These are phyloP conservation scores for Discoglossus pictus DNA, from an alignment of 2,797 vertebrate species.

Conservation along the genomic window DNA sequence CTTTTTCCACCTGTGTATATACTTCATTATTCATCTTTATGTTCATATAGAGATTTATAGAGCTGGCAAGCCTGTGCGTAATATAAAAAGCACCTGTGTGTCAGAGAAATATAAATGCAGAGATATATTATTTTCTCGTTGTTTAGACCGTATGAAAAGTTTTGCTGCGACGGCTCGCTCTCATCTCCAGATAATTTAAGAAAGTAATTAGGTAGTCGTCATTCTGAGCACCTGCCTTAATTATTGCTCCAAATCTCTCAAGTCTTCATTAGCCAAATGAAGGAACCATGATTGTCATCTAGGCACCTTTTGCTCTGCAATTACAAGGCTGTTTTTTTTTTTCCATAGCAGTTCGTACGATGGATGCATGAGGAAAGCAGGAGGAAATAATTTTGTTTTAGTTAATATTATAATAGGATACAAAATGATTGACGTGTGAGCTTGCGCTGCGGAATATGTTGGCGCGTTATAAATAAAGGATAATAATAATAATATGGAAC, in stretches of 20 bases:
- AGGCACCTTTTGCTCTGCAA: conserved; percentile 19
- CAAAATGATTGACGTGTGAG: conserved; percentile 41
- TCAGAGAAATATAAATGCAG: conserved; percentile 6
- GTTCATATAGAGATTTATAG: conserved; percentile 17
- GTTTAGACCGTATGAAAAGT: not conserved
- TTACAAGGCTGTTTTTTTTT: conserved; percentile 34
- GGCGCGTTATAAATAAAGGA: too few species aligned
- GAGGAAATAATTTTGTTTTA: conserved; percentile 36
- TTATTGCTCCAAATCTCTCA: conserved; percentile 41
- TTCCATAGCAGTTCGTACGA: conserved; percentile 14
- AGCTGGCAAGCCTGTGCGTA: not conserved
- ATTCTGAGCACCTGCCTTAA: conserved; percentile 42
- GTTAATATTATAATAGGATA: conserved; percentile 34
- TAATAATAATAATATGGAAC: too few species aligned
- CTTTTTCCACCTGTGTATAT: not conserved
- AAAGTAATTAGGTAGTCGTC: conserved; percentile 37
- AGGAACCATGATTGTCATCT: conserved; percentile 33
- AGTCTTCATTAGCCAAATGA: conserved; percentile 46
- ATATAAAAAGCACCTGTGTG: conserved; percentile 34
- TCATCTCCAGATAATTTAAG: conserved; percentile 13
- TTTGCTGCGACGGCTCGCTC: not conserved
- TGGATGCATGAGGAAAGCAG: conserved; percentile 15
- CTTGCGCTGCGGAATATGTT: too few species aligned
- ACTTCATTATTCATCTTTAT: conserved; percentile 19
- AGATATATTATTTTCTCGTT: not conserved